These are phyloP conservation scores for Phyto melanocephala DNA, from an alignment of 2,888 invertebrate species.

Conservation along the genomic window DNA sequence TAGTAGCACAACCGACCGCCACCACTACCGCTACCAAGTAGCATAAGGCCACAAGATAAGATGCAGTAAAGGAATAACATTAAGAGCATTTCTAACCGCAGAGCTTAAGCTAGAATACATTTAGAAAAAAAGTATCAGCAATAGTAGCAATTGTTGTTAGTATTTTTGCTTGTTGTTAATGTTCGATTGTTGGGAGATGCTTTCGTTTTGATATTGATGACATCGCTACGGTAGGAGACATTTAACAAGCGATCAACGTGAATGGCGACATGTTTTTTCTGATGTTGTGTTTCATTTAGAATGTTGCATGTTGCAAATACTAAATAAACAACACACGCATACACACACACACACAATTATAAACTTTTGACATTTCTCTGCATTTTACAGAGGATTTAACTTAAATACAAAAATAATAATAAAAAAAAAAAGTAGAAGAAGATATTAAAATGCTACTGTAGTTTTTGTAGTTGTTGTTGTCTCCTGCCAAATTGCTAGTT, in stretches of 20 bases:
- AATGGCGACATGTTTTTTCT: conserved; percentile 66
- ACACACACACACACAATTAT: conserved; percentile 47
- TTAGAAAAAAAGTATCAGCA: not conserved
- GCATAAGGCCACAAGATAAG: conserved; percentile 8
- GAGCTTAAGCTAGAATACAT: conserved; percentile 1
- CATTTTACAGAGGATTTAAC: conserved; percentile 35
- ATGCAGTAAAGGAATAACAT: not conserved
- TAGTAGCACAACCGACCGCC: conserved; percentile 9
- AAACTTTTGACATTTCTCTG: conserved; percentile 61
- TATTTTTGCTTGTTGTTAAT: conserved; percentile 3
- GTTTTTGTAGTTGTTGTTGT: not conserved
- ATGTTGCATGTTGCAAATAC: conserved; percentile 65
- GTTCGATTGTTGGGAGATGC: conserved; percentile 56
- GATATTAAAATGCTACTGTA: conserved; percentile 40
- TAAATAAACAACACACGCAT: conserved; percentile 7
- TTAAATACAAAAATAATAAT: too few relatives aligned
- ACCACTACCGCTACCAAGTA: conserved; percentile 2
- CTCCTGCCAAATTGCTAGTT: conserved; percentile 24
- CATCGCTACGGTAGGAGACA: conserved; percentile 67
- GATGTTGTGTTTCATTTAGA: conserved; percentile 61
- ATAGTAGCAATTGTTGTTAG: conserved; percentile 19
- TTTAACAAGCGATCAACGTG: conserved; percentile 68
- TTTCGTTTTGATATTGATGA: conserved; percentile 67
- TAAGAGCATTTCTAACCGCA: conserved; percentile 17
- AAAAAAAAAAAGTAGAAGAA: not conserved